Evolutionary conservation across 53 echinoderm and acorn worm genomes (phyloP), one percentile per base, ranked within the genome.

Genomic region (Pentamera pediparva): DNA sequence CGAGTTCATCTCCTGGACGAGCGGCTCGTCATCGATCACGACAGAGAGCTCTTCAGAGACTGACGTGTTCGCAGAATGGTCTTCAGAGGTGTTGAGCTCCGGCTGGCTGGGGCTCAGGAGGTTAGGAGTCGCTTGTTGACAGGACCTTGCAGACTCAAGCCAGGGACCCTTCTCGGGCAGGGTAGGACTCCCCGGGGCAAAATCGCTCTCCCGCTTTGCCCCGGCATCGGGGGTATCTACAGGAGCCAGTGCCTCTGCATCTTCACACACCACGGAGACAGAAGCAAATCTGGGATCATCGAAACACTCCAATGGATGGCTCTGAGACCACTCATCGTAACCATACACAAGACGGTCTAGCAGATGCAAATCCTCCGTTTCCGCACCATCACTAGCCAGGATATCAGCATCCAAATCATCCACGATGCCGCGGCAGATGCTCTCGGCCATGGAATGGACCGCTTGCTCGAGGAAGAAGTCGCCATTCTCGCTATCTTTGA

Each of bases 361-460:
- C 8, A 24, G 26, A 25, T 10, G 33, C 52, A 7, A 21, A 20
- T 72, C 52, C n/a, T 50, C 50, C 5, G 76, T 67, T n/a, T 62
- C 35, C 45, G 69, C 86, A 70, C 61, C 82, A 26, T 82, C 79
- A 37, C n/a, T n/a, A n/a, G n/a, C n/a, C n/a, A n/a, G n/a, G n/a
- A n/a, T n/a, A n/a, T 82, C 78, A 35, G 63, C 81, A 8, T 60
- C 57, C 43, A 74, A 80, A 37, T 98, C 98, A 31, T 85, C 90
- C 64, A 98, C 88, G 33, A 90, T 90, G 36, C 83, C 88, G 39
- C 88, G 85, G 39, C 98, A 98, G 15, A 98, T 78, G 47, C 86
- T 88, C 59, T 98, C 98, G 27, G 88, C 91, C 83, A 98, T 81
- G 11, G 89, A 88, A 65, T 80, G 87, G n/a, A 90, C 98, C 39